Evolutionary conservation across 2,113 vertebrate genomes (phyloP).

Genomic region (Ranitomeya variabilis): DNA sequence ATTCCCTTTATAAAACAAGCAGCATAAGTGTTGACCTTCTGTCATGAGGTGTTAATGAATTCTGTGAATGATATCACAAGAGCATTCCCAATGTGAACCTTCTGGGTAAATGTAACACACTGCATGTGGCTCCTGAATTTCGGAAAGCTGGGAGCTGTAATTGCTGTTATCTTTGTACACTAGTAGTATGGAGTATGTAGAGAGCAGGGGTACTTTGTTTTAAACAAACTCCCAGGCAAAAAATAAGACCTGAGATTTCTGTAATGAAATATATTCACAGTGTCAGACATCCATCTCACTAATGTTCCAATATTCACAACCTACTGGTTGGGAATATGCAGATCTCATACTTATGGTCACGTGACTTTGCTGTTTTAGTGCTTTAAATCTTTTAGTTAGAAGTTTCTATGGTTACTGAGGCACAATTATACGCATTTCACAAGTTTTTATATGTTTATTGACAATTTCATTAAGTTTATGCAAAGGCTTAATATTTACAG

Average conservation of each 20-base stretch:
- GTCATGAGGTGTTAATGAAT: not conserved
- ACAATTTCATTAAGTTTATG: too few relatives aligned
- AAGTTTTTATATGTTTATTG: too few relatives aligned
- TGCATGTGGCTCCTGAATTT: not conserved
- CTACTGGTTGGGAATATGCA: too few relatives aligned
- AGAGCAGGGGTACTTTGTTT: not conserved
- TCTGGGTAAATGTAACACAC: not conserved
- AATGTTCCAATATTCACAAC: too few relatives aligned
- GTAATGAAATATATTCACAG: not conserved
- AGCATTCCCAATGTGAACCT: not conserved
- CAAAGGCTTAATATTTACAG: too few relatives aligned
- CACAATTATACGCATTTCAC: too few relatives aligned
- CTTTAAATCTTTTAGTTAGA: too few relatives aligned
- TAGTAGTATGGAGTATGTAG: not conserved
- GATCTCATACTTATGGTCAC: too few relatives aligned
- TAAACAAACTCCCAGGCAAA: not conserved
- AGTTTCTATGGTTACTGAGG: too few relatives aligned
- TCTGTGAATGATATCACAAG: not conserved
- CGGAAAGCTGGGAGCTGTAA: not conserved
- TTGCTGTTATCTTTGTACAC: not conserved
- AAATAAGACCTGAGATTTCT: not conserved
- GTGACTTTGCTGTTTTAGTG: too few relatives aligned
- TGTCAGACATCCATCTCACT: not conserved
- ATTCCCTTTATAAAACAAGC: not conserved
- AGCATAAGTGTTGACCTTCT: conserved; percentile 3